A percentile compares a stretch with the other conserved stretches of the same genome.
Evolutionary conservation across 2,797 vertebrate genomes (phyloP).

Genomic region (Aplochiton taeniatus): DNA sequence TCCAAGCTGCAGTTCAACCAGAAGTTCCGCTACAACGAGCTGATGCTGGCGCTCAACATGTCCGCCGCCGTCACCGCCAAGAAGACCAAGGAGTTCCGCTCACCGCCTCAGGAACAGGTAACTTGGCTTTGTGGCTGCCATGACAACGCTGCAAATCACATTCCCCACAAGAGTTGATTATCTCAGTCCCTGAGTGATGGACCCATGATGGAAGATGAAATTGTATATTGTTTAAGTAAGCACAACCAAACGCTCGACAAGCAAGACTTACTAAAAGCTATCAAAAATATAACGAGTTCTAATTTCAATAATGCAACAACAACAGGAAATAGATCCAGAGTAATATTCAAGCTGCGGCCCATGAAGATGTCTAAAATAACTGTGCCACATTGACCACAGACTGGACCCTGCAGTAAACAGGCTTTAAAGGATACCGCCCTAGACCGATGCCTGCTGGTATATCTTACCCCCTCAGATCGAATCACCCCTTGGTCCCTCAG

Average conservation of each 20-base stretch:
- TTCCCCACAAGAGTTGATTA: no score
- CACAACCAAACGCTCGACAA: no score
- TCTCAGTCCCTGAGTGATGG: no score
- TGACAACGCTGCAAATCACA: background rate
- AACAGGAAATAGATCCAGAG: no score
- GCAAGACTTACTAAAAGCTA: no score
- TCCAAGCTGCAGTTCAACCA: slow-evolving; percentile 96
- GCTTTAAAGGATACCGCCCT: slow-evolving; percentile 4
- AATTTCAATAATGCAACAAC: no score
- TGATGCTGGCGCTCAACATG: slow-evolving; percentile 98
- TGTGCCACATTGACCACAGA: no score
- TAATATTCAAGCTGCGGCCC: no score
- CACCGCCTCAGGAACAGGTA: slow-evolving; percentile 99
- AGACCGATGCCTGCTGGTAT: slow-evolving; percentile 10
- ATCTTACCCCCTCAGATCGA: slow-evolving; percentile 22
- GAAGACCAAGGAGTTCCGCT: slow-evolving; percentile 97
- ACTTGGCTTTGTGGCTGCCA: background rate
- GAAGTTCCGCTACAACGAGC: slow-evolving; percentile 96
- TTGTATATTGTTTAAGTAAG: no score
- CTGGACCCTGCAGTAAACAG: background rate
- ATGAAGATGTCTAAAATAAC: no score
- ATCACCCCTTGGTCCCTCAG: slow-evolving; percentile 16
- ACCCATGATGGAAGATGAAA: no score
- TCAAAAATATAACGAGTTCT: no score
- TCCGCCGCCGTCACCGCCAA: slow-evolving; percentile 95